Percentiles rank a stretch among this genome's conserved stretches.
Evolutionary conservation across 1,140 invertebrate species (phyloP).

Genomic region (Eumaeus atala): DNA sequence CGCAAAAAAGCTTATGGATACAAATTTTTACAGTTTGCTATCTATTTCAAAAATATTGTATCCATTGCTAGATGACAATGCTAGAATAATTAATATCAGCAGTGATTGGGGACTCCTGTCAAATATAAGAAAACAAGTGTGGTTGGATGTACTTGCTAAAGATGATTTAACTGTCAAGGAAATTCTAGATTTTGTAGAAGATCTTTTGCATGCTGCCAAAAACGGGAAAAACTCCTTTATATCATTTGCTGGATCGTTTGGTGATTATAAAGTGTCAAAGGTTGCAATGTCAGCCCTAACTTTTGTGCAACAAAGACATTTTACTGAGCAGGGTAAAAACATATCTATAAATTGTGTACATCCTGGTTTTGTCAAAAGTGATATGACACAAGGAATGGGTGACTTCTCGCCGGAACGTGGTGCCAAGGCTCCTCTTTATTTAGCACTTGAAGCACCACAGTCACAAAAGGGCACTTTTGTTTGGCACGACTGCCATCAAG

Average conservation of each 20-base stretch:
- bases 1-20: conserved; percentile 80
- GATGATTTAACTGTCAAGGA: conserved; percentile 72
- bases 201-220: conserved; percentile 62
- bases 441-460: conserved; percentile 66
- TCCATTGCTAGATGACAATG: conserved; percentile 80
- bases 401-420: conserved; percentile 81
- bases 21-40: conserved; percentile 82
- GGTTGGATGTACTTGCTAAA: conserved; percentile 70
- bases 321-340: conserved; percentile 75
- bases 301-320: conserved; percentile 79
- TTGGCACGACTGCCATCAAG: conserved; percentile 69
- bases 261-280: conserved; percentile 83
- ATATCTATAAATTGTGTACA: conserved; percentile 82
- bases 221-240: conserved; percentile 67
- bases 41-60: conserved; percentile 80
- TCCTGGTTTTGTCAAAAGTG: conserved; percentile 83
- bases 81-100: conserved; percentile 84
- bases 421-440: conserved; percentile 59
- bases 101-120: conserved; percentile 80
- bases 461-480: conserved; percentile 68
- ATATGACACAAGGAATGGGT: conserved; percentile 84
- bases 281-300: conserved; percentile 81
- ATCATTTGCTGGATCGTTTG: conserved; percentile 76
- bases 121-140: conserved; percentile 73
- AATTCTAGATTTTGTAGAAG: conserved; percentile 81